Conservation (phyloP, 1,140 invertebrate genomes). For the Bicyclus anynana region DNA sequence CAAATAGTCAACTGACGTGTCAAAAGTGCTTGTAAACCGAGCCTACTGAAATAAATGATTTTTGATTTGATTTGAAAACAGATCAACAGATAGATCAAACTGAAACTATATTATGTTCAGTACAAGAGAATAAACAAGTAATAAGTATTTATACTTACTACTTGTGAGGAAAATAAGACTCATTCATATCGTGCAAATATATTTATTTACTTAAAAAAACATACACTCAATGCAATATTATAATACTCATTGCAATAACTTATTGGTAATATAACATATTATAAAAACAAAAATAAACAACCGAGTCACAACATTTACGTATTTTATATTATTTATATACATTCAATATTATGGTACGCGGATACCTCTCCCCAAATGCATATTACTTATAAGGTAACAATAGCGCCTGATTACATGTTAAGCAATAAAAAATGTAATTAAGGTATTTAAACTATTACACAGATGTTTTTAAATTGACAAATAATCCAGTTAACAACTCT, state of each 20-base stretch:
- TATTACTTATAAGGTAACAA: conserved; percentile 69
- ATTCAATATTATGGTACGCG: conserved; percentile 38
- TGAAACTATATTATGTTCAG: too few relatives aligned
- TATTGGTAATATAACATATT: conserved; percentile 20
- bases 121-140: too few relatives aligned
- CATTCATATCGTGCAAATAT: conserved; percentile 1
- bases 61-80: too few relatives aligned
- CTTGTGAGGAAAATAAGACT: background rate
- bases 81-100: too few relatives aligned
- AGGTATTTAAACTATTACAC: background rate
- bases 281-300: conserved; percentile 15
- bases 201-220: conserved; percentile 38
- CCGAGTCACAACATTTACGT: conserved; percentile 30
- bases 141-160: too few relatives aligned
- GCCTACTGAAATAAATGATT: too few relatives aligned
- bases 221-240: conserved; percentile 9
- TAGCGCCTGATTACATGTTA: conserved; percentile 54
- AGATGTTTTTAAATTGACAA: background rate
- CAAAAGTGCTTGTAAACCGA: too few relatives aligned
- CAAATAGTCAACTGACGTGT: too few relatives aligned
- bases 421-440: background rate
- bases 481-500: background rate
- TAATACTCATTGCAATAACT: conserved; percentile 27
- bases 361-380: conserved; percentile 50
- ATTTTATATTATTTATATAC: background rate